Evolutionary conservation across 2,888 invertebrate genomes (phyloP), one percentile per base, ranked within the genome.

Genomic region (Caradrina clavipalpis): DNA sequence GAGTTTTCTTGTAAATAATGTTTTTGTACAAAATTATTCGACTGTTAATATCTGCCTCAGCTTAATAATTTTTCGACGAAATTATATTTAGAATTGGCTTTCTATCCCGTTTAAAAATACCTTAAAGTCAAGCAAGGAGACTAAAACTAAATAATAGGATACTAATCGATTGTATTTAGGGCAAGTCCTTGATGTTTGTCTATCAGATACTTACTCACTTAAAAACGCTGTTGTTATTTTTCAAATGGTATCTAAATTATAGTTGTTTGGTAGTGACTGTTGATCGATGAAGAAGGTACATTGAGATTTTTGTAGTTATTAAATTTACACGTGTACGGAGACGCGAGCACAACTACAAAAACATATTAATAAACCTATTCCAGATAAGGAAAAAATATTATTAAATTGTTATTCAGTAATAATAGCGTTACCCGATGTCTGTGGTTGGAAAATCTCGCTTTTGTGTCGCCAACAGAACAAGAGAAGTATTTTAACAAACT

Each of bases 1-100:
- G 19, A 19, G 7, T 72, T 76, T 58, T 42, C 35, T 17, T 45
- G 69, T 55, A 42, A 35, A 35, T 45, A 76, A 35, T 11, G 1
- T 15, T 49, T 67, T 42, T 50, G 2, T 50, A 45, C 31, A 4
- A 42, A 75, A 22, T 66, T 21, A 75, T 39, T 54, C 31, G 15
- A 15, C 39, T 31, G 15, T 69, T 45, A 35, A 73, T 35, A 62
- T 45, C 13, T 39, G 17, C 17, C 17, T 45, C 45, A 17, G 17
- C 45, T 45, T 45, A 1, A 15, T 45, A 17, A 5, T 17, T 45
- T 45, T 45, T 45, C 5, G 17, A 45, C 45, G 2, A 45, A 45
- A 5, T 45, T 17, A 45, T 45, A 45, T 45, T 45, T 17, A 17
- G 11, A 10, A 42, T 2, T 15, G 8, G 13, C 45, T 45, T 45